Evolutionary conservation across 2,888 invertebrate genomes (phyloP).

Genomic region (Leptopterna dolabrata): DNA sequence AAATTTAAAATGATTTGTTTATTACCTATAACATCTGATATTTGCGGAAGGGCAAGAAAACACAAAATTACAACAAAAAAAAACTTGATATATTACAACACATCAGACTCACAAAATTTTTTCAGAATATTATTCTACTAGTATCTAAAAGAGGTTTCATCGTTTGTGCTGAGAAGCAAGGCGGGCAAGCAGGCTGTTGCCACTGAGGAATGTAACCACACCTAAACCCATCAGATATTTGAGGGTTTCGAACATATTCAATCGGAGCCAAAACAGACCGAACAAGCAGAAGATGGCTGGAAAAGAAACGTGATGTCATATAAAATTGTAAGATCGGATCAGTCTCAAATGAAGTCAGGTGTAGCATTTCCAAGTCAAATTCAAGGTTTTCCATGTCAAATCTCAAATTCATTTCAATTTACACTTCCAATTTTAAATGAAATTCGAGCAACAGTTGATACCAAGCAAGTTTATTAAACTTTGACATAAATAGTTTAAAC

Average conservation of each 20-base stretch:
- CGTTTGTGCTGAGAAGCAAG: conserved; percentile 71
- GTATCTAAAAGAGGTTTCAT: background rate
- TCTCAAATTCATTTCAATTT: too few species aligned
- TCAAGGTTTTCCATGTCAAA: too few species aligned
- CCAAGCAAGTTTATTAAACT: too few species aligned
- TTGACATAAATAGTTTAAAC: too few species aligned
- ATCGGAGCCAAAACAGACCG: conserved; percentile 89
- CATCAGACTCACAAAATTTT: conserved; percentile 21
- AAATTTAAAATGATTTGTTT: too few species aligned
- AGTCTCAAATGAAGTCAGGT: too few species aligned
- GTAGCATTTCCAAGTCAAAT: too few species aligned
- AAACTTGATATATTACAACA: conserved; percentile 19
- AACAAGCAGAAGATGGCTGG: conserved; percentile 88
- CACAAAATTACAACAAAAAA: background rate
- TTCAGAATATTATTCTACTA: background rate
- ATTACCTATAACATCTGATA: too few species aligned
- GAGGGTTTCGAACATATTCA: conserved; percentile 96
- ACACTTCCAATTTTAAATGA: background rate
- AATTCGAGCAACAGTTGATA: too few species aligned
- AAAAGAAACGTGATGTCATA: conserved; percentile 62
- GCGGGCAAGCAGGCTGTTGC: conserved; percentile 88
- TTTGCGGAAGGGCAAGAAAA: background rate
- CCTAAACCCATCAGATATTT: conserved; percentile 89
- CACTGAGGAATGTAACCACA: conserved; percentile 90
- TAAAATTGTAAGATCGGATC: too few species aligned